phyloP scores from a whole-genome alignment of 2,888 invertebrate genomes.

The Schrankia costaestrigalis region DNA sequence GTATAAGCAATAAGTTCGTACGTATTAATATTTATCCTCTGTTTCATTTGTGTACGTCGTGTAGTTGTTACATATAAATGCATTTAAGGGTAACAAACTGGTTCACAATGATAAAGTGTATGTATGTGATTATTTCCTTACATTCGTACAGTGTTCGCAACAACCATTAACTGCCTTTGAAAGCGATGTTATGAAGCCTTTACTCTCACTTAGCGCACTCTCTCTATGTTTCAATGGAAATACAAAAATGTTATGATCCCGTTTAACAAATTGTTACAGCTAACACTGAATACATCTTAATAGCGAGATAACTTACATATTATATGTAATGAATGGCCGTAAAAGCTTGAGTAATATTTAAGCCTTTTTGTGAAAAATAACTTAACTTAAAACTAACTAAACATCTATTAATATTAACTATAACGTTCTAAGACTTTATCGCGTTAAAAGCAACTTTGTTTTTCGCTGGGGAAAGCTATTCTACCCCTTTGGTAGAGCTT shows the following conservation, averaged over 20 bases:
- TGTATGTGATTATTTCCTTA: conserved; percentile 5
- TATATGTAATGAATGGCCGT: neutral
- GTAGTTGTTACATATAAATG: conserved; percentile 1
- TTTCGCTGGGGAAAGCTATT: too few relatives aligned
- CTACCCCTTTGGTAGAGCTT: too few relatives aligned
- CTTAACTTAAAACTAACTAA: too few relatives aligned
- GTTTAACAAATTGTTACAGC: too few relatives aligned
- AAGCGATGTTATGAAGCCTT: neutral
- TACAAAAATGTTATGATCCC: too few relatives aligned
- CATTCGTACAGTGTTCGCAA: conserved; percentile 2
- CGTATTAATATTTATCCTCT: neutral
- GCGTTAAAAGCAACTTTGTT: too few relatives aligned
- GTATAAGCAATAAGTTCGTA: too few relatives aligned
- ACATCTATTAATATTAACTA: too few relatives aligned
- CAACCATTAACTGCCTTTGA: conserved; percentile 5
- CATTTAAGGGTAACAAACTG: conserved; percentile 5
- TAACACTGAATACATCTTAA: neutral
- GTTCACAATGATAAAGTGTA: neutral
- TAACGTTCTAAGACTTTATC: too few relatives aligned
- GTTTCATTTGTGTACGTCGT: neutral
- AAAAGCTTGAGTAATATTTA: neutral
- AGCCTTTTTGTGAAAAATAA: neutral
- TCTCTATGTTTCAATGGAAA: neutral
- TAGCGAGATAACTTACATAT: neutral
- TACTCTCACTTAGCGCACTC: neutral